A percentile compares a stretch with the other conserved stretches of the same genome.
phyloP scores from a whole-genome alignment of 2,797 vertebrate genomes.

The Sebastes oblongus region DNA sequence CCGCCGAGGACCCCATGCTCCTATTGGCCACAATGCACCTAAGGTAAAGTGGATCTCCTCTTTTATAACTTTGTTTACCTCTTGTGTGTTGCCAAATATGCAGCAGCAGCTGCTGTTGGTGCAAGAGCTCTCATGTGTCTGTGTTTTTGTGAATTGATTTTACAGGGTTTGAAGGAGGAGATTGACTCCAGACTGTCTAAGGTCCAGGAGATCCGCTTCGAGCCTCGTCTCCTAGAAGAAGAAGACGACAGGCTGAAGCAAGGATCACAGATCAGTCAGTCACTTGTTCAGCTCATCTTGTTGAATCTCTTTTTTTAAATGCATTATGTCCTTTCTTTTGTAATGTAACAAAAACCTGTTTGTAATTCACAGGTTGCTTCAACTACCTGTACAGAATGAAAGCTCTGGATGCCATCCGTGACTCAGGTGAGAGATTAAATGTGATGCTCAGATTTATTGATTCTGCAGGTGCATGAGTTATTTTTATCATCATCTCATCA shows the following conservation, averaged over 20 bases:
- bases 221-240: constrained; percentile 88
- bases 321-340: rapidly evolving
- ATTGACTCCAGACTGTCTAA: constrained; percentile 90
- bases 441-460: not conserved
- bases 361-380: constrained; percentile 85
- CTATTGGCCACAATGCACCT: constrained; percentile 95
- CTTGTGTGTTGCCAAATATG: not conserved
- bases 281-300: not conserved
- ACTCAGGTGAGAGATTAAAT: constrained; percentile 82
- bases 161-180: constrained; percentile 90
- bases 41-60: constrained; percentile 81
- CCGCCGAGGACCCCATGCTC: constrained; percentile 92
- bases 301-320: not conserved
- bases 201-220: constrained; percentile 94
- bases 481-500: not conserved
- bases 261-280: constrained; percentile 79
- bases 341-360: not conserved
- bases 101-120: not conserved
- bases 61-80: not conserved
- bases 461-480: not conserved
- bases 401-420: constrained; percentile 92
- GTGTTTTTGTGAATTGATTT: not conserved
- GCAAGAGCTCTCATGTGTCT: not conserved
- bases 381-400: constrained; percentile 98
- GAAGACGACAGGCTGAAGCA: constrained; percentile 88